A percentile compares a stretch with the other conserved stretches of the same genome.
Conservation (phyloP, 2,888 invertebrate genomes). For the Marasmarcha lunaedactyla region DNA sequence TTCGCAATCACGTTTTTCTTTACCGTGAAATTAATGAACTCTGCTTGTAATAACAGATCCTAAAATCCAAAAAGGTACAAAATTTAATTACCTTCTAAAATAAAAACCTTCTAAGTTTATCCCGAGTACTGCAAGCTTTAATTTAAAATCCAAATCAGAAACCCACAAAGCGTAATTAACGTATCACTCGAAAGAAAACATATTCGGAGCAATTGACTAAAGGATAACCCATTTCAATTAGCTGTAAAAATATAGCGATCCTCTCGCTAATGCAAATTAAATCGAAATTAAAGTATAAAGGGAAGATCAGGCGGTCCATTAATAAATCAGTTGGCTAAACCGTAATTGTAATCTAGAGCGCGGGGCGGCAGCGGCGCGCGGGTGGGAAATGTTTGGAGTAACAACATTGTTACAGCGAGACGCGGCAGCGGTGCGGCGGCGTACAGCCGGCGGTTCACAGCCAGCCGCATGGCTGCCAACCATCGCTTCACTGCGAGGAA, state of each 20-base stretch:
- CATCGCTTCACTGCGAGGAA: too few relatives aligned
- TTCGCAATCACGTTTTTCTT: too few relatives aligned
- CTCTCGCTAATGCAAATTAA: slow-evolving; percentile 47
- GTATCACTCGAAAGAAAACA: too few relatives aligned
- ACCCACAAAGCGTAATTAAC: too few relatives aligned
- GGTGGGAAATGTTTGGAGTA: slow-evolving; percentile 62
- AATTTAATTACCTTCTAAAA: too few relatives aligned
- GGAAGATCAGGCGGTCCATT: slow-evolving; percentile 68
- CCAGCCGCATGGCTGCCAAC: too few relatives aligned
- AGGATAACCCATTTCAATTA: slow-evolving; percentile 6
- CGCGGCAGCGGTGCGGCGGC: neutral
- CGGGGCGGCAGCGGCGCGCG: slow-evolving; percentile 26
- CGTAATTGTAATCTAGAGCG: slow-evolving; percentile 71
- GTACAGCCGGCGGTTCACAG: neutral
- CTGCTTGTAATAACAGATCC: too few relatives aligned
- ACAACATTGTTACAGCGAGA: slow-evolving; percentile 71
- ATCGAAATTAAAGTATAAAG: slow-evolving; percentile 67
- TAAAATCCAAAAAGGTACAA: too few relatives aligned
- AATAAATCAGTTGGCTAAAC: slow-evolving; percentile 71
- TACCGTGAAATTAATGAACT: too few relatives aligned
- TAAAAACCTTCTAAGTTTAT: too few relatives aligned
- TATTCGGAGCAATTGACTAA: slow-evolving; percentile 2
- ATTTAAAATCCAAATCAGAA: too few relatives aligned
- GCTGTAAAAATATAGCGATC: neutral
- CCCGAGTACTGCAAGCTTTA: too few relatives aligned